phyloP scores from a whole-genome alignment of 2,888 invertebrate genomes.

The Drosophila helvetica region DNA sequence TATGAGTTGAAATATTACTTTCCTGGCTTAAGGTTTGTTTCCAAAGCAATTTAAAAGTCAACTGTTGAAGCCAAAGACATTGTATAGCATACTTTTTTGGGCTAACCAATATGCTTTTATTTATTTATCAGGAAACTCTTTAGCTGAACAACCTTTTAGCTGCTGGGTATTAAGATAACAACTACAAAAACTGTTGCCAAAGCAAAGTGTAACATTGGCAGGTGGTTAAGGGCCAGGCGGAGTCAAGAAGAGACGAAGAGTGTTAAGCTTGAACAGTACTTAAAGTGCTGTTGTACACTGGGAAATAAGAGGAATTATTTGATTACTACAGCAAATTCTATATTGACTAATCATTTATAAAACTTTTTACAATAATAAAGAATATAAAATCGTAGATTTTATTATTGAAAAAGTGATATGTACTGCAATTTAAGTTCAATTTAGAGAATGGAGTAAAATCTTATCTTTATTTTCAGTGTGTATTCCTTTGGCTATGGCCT shows the following conservation, averaged over 20 bases:
- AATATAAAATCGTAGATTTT: too few relatives aligned
- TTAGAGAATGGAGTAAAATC: too few relatives aligned
- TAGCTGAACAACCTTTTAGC: background rate
- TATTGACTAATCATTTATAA: background rate
- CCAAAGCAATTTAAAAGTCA: too few relatives aligned
- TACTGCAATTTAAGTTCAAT: too few relatives aligned
- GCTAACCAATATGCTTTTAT: too few relatives aligned
- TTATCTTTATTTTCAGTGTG: background rate
- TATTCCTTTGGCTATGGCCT: slow-evolving; percentile 29
- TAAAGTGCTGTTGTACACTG: slow-evolving; percentile 54
- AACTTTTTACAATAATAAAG: background rate
- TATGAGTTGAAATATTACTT: too few relatives aligned
- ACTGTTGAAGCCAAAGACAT: too few relatives aligned
- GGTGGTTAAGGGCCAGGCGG: slow-evolving; percentile 35
- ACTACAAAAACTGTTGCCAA: slow-evolving; percentile 27
- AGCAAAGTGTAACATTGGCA: slow-evolving; percentile 40
- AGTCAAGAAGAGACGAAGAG: slow-evolving; percentile 19
- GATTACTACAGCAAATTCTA: too few relatives aligned
- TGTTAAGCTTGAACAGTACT: slow-evolving; percentile 54
- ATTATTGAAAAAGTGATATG: too few relatives aligned
- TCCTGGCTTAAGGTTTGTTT: too few relatives aligned
- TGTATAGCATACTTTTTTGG: too few relatives aligned
- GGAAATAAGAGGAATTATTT: background rate
- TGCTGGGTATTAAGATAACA: slow-evolving; percentile 34
- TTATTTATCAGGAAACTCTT: too few relatives aligned